Evolutionary conservation across 1,140 invertebrate species (phyloP), one percentile per base, ranked within the genome.

Genomic region (Chironomus striatipennis): DNA sequence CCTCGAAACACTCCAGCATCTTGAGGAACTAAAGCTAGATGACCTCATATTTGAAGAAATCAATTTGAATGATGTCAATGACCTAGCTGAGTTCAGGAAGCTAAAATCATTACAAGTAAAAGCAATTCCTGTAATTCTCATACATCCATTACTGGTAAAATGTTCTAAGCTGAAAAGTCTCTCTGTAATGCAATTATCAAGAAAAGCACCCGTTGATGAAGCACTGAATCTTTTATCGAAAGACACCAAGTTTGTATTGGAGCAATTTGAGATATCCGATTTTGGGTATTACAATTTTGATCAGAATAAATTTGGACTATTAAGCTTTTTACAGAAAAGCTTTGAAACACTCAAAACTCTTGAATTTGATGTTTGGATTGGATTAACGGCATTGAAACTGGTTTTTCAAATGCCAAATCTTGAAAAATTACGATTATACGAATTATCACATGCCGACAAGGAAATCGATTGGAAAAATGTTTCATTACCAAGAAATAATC

Each of bases 301-400:
- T 8, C 65, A 70, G 18, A 9, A 70, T 18, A 70, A 70, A 18
- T 20, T 20, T 18, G 65, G 20, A 20, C 65, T 70, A 6, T 9
- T 10, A 3, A 21, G 20, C 9, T 70, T 70, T 20, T 17, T 70
- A 20, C n/a, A 70, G 20, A 70, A 20, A 21, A 70, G 20, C 18
- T 18, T 21, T 10, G 20, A 70, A 6, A 70, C 65, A 20, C 18
- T 70, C 4, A 17, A 18, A 10, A 18, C 20, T 9, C 17, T 70
- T 7, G 20, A 70, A 12, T 70, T 70, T 21, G 65, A 70, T 70
- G 20, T 70, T 6, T 70, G 65, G 65, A 70, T 70, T 70, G 65
- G 65, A 7, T 18, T 70, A 10, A 9, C 65, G 4, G n/a, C 17
- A 18, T 8, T 70, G 1, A 17, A 20, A 20, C 6, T 21, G 7